These are phyloP conservation scores for Hedya salicella DNA, from an alignment of 2,888 invertebrate species.

Conservation along the genomic window DNA sequence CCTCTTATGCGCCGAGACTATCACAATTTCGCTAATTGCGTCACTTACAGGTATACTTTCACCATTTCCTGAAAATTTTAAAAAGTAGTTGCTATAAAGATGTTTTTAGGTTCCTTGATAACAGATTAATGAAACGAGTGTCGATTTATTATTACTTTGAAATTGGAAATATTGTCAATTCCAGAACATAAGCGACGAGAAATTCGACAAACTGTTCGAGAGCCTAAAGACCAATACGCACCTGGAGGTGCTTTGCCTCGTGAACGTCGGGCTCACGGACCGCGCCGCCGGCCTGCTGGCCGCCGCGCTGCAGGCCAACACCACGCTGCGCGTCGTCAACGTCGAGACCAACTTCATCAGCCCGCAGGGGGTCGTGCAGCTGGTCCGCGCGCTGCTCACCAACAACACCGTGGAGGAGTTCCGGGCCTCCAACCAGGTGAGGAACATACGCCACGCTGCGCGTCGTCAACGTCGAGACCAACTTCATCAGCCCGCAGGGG, in stretches of 20 bases:
- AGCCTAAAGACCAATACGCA: constrained; percentile 95
- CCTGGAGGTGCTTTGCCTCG: constrained; percentile 95
- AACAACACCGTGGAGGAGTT: constrained; percentile 97
- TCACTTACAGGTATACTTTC: too few relatives aligned
- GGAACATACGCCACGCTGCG: too few relatives aligned
- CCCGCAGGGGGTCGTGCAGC: constrained; percentile 93
- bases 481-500: too few relatives aligned
- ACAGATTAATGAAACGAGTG: too few relatives aligned
- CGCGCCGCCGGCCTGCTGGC: constrained; percentile 92
- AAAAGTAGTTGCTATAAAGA: too few relatives aligned
- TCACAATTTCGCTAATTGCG: too few relatives aligned
- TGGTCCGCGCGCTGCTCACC: constrained; percentile 94
- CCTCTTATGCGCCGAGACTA: too few relatives aligned
- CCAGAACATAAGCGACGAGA: constrained; percentile 98
- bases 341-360: constrained; percentile 99
- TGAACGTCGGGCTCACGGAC: constrained; percentile 97
- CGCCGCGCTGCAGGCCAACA: constrained; percentile 92
- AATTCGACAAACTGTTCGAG: constrained; percentile 94
- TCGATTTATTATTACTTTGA: too few relatives aligned
- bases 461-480: too few relatives aligned
- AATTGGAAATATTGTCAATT: too few relatives aligned
- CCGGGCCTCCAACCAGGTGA: constrained; percentile 98
- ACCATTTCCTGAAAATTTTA: too few relatives aligned
- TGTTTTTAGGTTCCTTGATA: too few relatives aligned
- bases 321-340: constrained; percentile 92